Base-by-base conservation (phyloP, 2,797 vertebrate species). In the Erethizon dorsatum region DNA sequence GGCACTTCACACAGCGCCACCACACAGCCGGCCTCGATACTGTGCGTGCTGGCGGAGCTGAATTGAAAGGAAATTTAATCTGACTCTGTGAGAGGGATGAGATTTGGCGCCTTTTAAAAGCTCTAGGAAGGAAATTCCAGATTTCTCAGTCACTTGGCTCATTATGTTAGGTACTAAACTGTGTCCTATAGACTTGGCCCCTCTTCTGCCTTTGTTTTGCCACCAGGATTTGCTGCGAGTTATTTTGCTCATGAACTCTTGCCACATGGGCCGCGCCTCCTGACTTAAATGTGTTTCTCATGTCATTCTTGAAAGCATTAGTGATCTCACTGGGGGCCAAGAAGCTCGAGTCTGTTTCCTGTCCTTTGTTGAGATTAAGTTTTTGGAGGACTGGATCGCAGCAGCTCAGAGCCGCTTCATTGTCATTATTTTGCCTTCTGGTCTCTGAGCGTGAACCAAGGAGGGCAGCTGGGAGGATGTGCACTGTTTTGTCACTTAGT, bases 261-360 rank as follows among this genome's bases (percentile, higher is more conserved):
- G 83, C 88, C 71, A 22, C 47, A 2, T 14, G 83, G 93, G 84
- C 90, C 85, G 41, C 0, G 0, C 63, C 96, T 94, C 73, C 91
- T 90, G 78, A 4, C 69, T 94, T 92, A 79, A 79, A 87, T 93
- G 59, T 94, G 94, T 93, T 95, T 88, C 83, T 79, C 73, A n/a
- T 88, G 88, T 90, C 94, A 69, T 94, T 94, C 95, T 91, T 93
- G 79, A 94, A 84, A 95, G 87, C 95, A 22, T 92, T 79, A 83
- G 83, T 69, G 85, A 90, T 91, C 79, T 95, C 57, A 13, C 41
- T 56, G 83, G 93, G 93, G 90, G 90, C 94, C 88, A 56, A n/a
- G 61, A 45, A 83, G 87, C 94, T 93, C 75, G 79, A 15, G 95
- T 96, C 88, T 92, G 41, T 97, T 97, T 97, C 95, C 94, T 95